Evolutionary conservation across 2,113 vertebrate genomes (phyloP).

Genomic region (Tautogolabrus adspersus): DNA sequence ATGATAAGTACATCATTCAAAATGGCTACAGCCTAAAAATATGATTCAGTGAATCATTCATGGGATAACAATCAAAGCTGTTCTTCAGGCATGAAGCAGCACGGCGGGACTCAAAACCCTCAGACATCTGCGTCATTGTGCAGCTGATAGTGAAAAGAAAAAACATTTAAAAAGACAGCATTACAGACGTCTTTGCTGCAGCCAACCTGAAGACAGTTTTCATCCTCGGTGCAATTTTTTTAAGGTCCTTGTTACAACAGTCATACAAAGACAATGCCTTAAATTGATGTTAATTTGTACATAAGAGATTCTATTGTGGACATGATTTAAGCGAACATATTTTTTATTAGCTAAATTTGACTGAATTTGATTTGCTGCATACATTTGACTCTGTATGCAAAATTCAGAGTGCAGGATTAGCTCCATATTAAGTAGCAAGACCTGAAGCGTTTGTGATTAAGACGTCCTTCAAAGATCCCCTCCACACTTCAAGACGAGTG

Average conservation of each 20-base stretch:
- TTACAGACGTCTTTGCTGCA: neutral
- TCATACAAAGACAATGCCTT: neutral
- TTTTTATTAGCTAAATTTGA: neutral
- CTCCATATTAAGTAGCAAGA: neutral
- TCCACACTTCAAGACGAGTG: neutral
- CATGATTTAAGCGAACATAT: neutral
- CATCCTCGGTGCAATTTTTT: neutral
- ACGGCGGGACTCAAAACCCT: constrained; percentile 35
- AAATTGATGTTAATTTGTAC: neutral
- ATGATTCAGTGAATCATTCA: constrained; percentile 68
- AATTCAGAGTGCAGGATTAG: neutral
- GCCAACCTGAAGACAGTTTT: neutral
- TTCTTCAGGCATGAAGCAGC: constrained; percentile 53
- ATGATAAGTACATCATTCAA: constrained; percentile 61
- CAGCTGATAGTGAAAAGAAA: constrained; percentile 25
- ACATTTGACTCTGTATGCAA: neutral
- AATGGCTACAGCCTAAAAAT: constrained; percentile 64
- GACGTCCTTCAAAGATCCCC: constrained; percentile 1
- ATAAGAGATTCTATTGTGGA: neutral
- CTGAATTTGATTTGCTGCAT: neutral
- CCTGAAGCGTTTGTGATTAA: neutral
- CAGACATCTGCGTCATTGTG: constrained; percentile 35
- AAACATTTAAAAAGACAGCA: neutral
- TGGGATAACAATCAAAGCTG: constrained; percentile 68
- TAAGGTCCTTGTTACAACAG: neutral